Conservation (phyloP, 1,140 invertebrate species). For the Hylaeus anthracinus region DNA sequence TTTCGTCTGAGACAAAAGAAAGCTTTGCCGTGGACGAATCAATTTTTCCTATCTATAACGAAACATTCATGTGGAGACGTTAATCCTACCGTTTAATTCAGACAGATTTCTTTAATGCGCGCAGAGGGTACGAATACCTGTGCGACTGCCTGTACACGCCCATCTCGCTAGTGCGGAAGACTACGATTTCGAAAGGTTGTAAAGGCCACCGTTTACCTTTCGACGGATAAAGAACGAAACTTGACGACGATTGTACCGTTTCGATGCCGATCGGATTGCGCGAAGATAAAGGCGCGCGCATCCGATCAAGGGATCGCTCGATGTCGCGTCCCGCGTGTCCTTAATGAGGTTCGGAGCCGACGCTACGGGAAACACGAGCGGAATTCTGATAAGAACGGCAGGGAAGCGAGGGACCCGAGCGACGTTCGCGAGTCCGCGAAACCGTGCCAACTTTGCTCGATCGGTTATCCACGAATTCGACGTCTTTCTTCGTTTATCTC, state of each 20-base stretch:
- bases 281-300: background rate
- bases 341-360: background rate
- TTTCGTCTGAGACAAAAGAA: no score
- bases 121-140: no score
- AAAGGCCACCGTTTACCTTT: no score
- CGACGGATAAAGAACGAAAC: no score
- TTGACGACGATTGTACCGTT: background rate
- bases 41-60: no score
- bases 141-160: no score
- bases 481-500: background rate
- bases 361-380: background rate
- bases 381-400: slow-evolving; percentile 6
- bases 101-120: no score
- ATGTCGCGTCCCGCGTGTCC: background rate
- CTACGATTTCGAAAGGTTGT: no score
- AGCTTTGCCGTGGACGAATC: no score
- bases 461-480: background rate
- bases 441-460: slow-evolving; percentile 9
- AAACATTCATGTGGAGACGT: no score
- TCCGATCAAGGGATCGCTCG: slow-evolving; percentile 7
- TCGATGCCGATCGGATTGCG: slow-evolving; percentile 17
- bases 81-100: no score
- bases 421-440: background rate
- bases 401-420: background rate
- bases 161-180: no score